Percentiles rank a stretch among this genome's conserved stretches.
These are phyloP conservation scores for Portevinia maculata DNA, from an alignment of 2,888 invertebrate genomes.

Conservation along the genomic window DNA sequence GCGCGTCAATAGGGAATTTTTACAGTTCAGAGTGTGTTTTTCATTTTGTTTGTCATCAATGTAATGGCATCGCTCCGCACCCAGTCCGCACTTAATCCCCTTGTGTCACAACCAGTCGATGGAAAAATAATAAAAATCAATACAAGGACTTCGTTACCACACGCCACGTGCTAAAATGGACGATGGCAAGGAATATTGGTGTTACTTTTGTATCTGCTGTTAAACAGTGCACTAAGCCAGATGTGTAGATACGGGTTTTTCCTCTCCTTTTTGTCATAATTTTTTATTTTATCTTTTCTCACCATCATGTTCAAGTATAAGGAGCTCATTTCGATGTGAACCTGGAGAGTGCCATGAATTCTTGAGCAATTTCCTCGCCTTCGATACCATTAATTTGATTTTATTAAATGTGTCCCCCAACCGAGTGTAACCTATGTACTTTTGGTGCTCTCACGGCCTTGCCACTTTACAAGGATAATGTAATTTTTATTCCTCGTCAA, in stretches of 20 bases:
- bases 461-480: conserved; percentile 55
- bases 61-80: conserved; percentile 29
- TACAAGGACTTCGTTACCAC: conserved; percentile 39
- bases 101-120: conserved; percentile 34
- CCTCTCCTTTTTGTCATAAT: neutral
- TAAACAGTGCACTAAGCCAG: conserved; percentile 42
- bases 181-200: conserved; percentile 10
- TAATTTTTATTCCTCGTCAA: conserved; percentile 59
- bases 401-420: conserved; percentile 56
- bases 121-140: conserved; percentile 68
- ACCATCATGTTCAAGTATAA: conserved; percentile 25
- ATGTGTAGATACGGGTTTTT: conserved; percentile 45
- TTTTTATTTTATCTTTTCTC: neutral
- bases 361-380: conserved; percentile 33
- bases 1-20: conserved; percentile 48
- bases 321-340: conserved; percentile 45
- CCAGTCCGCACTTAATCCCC: conserved; percentile 4
- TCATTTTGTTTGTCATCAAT: conserved; percentile 63
- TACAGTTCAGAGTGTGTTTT: conserved; percentile 45
- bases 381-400: conserved; percentile 66
- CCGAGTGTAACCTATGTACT: neutral
- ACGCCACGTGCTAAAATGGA: conserved; percentile 34
- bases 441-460: neutral
- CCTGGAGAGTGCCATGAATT: conserved; percentile 25
- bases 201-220: conserved; percentile 27